Evolutionary conservation across 64 coral and sea anemone genomes (phyloP), one percentile per base, ranked within the genome.

Genomic region (Actinia equina): DNA sequence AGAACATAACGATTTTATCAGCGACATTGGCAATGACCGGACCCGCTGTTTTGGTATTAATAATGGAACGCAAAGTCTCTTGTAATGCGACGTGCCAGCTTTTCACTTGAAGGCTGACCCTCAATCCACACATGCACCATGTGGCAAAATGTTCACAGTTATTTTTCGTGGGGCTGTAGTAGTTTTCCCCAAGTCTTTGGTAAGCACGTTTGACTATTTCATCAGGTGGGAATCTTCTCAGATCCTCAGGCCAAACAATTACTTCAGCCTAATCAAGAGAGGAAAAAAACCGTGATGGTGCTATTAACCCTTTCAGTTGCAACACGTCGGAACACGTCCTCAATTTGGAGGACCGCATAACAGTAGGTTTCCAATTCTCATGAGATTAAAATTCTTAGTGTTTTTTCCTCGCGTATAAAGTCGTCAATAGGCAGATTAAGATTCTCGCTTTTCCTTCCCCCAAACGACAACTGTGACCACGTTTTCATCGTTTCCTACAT

Each of bases 121-220:
- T 86, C 71, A 89, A 37, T 22, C 63, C 92, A 82, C 92, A 94
- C 8, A 87, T 76, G 58, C 92, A 94, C 84, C 83, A 87, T 19
- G 60, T 94, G 17, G 87, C 88, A 25, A 94, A 89, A 30, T 78
- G 56, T 23, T 94, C 92, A 45, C 92, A 94, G 77, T 94, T 94
- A 37, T 94, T 94, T 6, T 82, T 67, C 7, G 43, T 17, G 15
- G 87, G 0, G 54, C 86, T 45, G 53, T 94, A 94, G n/a, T 54
- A 86, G 18, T 65, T 45, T 41, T 79, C 41, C 3, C 18, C 18
- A 17, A 56, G 60, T 53, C 92, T 82, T 9, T 62, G 9, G 17
- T 42, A 1, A 71, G 92, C 92, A 42, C 88, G 52, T 45, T 51
- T 37, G 59, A 82, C 26, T 7, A 87, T 59, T 45, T 94, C 92